Conservation (phyloP, 2,888 invertebrate species). For the Exephanes ischioxanthus region DNA sequence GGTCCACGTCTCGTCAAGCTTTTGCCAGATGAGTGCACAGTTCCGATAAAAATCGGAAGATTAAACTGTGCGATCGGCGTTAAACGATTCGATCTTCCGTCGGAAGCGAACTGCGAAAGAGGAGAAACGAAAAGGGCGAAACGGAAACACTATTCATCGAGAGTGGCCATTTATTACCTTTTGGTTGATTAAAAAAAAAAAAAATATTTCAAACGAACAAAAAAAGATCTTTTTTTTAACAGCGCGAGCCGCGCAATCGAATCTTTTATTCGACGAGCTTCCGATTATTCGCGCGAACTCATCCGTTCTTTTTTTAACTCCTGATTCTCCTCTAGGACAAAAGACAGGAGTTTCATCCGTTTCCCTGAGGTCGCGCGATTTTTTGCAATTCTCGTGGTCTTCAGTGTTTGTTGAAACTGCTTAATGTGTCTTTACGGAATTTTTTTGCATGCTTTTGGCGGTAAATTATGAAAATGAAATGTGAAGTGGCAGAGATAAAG, state of each 20-base stretch:
- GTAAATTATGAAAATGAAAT: too few species aligned
- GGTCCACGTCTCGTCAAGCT: constrained; percentile 29
- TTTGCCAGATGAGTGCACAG: constrained; percentile 52
- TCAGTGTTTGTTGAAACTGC: too few species aligned
- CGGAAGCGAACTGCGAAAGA: constrained; percentile 40
- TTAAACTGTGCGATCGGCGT: constrained; percentile 59
- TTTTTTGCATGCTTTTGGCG: too few species aligned
- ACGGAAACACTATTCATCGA: constrained; percentile 38
- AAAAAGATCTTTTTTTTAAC: background rate
- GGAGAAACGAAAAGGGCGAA: constrained; percentile 11
- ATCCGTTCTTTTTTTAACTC: background rate
- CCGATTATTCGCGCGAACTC: constrained; percentile 13
- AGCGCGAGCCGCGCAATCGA: constrained; percentile 20
- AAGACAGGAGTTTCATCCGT: background rate
- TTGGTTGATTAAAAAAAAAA: constrained; percentile 29
- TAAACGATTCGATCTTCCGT: constrained; percentile 58
- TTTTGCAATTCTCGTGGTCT: background rate
- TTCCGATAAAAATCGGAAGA: constrained; percentile 59
- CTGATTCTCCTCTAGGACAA: background rate
- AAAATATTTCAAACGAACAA: too few species aligned
- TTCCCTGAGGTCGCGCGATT: background rate
- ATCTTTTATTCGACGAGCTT: constrained; percentile 31
- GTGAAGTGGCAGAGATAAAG: too few species aligned
- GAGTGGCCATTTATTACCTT: constrained; percentile 39
- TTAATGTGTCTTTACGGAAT: too few species aligned